Conservation (phyloP, 2,888 invertebrate genomes). For the Therioaphis trifolii region DNA sequence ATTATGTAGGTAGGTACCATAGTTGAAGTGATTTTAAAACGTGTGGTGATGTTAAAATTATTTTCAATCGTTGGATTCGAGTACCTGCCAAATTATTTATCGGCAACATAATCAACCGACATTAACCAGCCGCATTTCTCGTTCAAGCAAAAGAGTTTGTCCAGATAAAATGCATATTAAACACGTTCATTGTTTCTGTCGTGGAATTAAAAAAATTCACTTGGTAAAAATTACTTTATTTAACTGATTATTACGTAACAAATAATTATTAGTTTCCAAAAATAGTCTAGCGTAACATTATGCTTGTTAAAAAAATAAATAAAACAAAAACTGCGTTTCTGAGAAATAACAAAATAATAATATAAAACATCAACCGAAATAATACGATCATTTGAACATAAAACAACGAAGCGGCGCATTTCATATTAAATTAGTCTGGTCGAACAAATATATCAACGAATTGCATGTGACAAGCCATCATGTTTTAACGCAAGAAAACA, state of each 20-base stretch:
- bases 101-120: too few species aligned
- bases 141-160: too few species aligned
- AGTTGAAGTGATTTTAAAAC: too few species aligned
- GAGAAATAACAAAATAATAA: neutral
- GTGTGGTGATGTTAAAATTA: too few species aligned
- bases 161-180: too few species aligned
- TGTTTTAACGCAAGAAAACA: neutral
- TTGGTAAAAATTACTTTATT: too few species aligned
- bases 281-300: neutral
- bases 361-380: neutral
- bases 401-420: neutral
- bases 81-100: too few species aligned
- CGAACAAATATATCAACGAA: neutral
- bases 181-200: too few species aligned
- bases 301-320: neutral
- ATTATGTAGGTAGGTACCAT: too few species aligned
- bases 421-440: neutral
- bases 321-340: neutral
- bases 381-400: neutral
- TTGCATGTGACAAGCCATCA: constrained; percentile 41
- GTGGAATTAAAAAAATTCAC: too few species aligned
- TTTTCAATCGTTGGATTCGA: too few species aligned
- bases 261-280: neutral
- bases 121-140: too few species aligned
- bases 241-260: neutral